Evolutionary conservation across 2,797 vertebrate species (phyloP).

Genomic region (Okamejei kenojei): DNA sequence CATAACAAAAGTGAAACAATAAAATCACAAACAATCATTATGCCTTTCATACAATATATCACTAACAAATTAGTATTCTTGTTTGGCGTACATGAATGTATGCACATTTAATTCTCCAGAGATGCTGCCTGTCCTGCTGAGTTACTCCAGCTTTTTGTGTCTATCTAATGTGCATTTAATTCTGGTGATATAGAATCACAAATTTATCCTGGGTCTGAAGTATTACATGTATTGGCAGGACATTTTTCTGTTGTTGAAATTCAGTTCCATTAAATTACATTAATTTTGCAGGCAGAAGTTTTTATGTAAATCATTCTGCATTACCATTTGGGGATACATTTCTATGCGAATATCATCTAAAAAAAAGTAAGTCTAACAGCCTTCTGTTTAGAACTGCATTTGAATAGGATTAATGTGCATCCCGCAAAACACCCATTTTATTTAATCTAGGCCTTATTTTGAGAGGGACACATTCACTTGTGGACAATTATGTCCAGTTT

Average conservation of each 20-base stretch:
- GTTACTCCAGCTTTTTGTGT: too few relatives aligned
- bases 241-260: too few relatives aligned
- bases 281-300: too few relatives aligned
- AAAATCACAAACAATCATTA: not conserved
- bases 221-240: too few relatives aligned
- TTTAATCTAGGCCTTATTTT: not conserved
- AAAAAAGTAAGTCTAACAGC: not conserved
- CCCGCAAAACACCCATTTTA: not conserved
- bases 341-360: not conserved
- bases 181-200: not conserved
- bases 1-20: not conserved
- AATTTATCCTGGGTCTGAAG: too few relatives aligned
- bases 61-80: conserved; percentile 4
- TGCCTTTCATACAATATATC: not conserved
- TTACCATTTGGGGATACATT: too few relatives aligned
- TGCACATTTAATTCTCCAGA: not conserved
- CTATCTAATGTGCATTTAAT: too few relatives aligned
- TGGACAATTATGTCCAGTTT: not conserved
- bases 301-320: too few relatives aligned
- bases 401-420: not conserved
- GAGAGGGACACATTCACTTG: not conserved
- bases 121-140: too few relatives aligned
- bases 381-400: not conserved
- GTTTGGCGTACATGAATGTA: too few relatives aligned
- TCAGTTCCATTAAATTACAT: too few relatives aligned